These are phyloP conservation scores for Sinocyclocheilus maitianheensis DNA, from an alignment of 2,113 vertebrate genomes.

Conservation along the genomic window DNA sequence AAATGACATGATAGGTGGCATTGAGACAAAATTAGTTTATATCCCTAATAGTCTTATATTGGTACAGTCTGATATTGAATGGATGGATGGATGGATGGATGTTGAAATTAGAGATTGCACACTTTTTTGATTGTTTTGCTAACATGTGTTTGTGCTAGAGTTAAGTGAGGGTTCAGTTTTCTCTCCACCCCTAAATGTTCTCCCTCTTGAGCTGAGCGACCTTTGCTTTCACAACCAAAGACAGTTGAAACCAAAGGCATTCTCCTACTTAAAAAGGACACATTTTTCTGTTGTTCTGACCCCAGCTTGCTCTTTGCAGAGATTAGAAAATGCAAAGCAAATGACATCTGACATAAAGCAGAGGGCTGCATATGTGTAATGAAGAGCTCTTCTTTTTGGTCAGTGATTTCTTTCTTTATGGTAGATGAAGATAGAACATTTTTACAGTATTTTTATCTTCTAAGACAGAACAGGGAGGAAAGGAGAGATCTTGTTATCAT, in stretches of 20 bases:
- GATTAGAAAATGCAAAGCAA: conserved; percentile 41
- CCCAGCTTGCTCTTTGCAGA: background rate
- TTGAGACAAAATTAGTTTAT: background rate
- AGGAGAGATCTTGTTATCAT: background rate
- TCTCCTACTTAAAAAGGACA: background rate
- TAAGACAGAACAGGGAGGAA: conserved; percentile 3
- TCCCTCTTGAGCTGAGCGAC: background rate
- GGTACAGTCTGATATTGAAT: background rate
- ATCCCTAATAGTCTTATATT: background rate
- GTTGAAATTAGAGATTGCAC: background rate
- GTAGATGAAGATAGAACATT: conserved; percentile 41
- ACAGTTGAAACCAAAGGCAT: background rate
- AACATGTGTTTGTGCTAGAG: background rate
- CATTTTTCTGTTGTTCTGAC: background rate
- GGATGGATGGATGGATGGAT: background rate
- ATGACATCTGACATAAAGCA: conserved; percentile 36
- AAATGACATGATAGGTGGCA: background rate
- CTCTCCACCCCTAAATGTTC: background rate
- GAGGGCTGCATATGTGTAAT: background rate
- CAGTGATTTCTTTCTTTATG: conserved; percentile 44
- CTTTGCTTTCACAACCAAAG: background rate
- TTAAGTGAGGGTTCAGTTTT: background rate
- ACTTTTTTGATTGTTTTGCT: background rate
- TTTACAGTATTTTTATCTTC: conserved; percentile 35
- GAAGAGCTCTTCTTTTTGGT: conserved; percentile 52